Percentiles rank a stretch among this genome's conserved stretches.
phyloP scores from a whole-genome alignment of 2,113 vertebrate species.

The Guaruba guarouba region DNA sequence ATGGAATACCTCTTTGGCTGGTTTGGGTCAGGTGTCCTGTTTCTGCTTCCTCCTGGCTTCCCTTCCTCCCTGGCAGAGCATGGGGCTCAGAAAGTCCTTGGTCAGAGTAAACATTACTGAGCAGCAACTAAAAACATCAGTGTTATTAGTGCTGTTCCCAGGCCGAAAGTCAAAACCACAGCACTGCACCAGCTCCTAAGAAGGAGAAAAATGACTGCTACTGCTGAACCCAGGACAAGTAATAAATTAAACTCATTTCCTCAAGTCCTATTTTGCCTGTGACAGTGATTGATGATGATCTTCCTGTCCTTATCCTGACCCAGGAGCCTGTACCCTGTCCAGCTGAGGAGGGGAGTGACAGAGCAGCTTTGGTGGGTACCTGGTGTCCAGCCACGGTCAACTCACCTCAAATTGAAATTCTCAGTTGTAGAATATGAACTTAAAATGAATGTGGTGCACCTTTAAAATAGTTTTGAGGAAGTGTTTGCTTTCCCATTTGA shows the following conservation, averaged over 20 bases:
- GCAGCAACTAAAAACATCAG: no score
- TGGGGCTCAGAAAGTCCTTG: no score
- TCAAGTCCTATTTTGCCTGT: neutral
- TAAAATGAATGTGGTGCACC: neutral
- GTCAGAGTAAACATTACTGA: no score
- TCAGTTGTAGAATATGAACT: neutral
- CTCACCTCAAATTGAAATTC: neutral
- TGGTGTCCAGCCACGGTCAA: neutral
- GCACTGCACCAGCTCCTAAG: no score
- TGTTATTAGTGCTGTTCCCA: no score
- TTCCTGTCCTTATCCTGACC: neutral
- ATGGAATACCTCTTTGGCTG: no score
- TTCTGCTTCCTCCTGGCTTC: no score
- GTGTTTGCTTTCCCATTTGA: neutral
- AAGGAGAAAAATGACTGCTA: no score
- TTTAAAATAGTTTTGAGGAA: neutral
- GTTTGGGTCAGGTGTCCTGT: no score
- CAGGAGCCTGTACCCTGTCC: neutral
- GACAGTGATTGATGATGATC: neutral
- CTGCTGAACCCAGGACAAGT: no score
- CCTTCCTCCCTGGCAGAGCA: no score
- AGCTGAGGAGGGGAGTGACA: neutral
- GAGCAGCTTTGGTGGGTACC: neutral
- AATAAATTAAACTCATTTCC: neutral
- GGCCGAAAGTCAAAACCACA: no score